Evolutionary conservation across 1,140 invertebrate species (phyloP).

Genomic region (Lycorma delicatula): DNA sequence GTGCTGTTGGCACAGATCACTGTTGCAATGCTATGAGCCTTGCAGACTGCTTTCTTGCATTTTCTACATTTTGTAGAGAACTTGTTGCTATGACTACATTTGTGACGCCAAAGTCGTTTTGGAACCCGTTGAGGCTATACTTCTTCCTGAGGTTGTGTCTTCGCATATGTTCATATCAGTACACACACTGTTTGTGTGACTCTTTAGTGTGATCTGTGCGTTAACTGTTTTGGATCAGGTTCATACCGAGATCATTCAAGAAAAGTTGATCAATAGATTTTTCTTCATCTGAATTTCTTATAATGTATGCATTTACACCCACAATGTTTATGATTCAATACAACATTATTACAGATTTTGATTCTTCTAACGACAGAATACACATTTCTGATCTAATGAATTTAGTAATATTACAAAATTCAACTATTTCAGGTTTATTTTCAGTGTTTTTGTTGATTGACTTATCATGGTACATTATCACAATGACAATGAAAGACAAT

Average conservation of each 20-base stretch:
- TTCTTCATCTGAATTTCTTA: too few relatives aligned
- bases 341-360: constrained; percentile 28
- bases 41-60: background rate
- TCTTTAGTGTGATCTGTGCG: too few relatives aligned
- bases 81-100: too few relatives aligned
- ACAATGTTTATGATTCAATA: constrained; percentile 28
- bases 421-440: constrained; percentile 27
- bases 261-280: too few relatives aligned
- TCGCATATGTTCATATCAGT: too few relatives aligned
- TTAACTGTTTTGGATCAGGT: too few relatives aligned
- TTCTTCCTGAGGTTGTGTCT: too few relatives aligned
- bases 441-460: constrained; percentile 19
- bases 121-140: too few relatives aligned
- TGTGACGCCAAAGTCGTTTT: too few relatives aligned
- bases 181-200: background rate
- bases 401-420: constrained; percentile 32
- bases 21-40: background rate
- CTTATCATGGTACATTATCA: constrained; percentile 31
- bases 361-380: constrained; percentile 23
- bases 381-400: constrained; percentile 29
- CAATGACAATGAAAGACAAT: constrained; percentile 18
- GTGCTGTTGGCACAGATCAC: background rate
- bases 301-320: too few relatives aligned
- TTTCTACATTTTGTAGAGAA: background rate
- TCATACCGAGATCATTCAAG: too few relatives aligned